Percentiles rank a stretch among this genome's conserved stretches.
Conservation (phyloP, 2,797 vertebrate species). For the Petrocephalus schoutedeni region DNA sequence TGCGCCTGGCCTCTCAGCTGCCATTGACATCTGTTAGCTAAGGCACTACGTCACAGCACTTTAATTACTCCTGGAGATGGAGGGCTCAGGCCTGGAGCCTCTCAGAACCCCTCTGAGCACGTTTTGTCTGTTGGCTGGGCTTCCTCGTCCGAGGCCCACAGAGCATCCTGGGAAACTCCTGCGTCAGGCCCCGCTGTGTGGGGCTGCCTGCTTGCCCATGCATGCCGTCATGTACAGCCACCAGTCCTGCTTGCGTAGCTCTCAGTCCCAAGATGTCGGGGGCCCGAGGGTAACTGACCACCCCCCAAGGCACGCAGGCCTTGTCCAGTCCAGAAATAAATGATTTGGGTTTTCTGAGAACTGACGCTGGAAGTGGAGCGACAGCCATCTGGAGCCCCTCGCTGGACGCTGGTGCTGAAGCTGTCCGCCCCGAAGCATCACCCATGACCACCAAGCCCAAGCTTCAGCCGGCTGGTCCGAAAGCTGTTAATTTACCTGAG, state of each 20-base stretch:
- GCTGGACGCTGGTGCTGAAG: neutral
- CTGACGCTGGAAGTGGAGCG: neutral
- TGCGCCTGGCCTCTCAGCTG: neutral
- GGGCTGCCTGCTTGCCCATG: neutral
- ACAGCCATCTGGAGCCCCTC: neutral
- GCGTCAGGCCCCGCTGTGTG: neutral
- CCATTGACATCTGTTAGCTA: neutral
- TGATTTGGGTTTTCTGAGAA: neutral
- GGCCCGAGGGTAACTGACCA: neutral
- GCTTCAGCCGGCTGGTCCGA: neutral
- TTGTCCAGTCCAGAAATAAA: neutral
- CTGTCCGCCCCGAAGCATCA: neutral
- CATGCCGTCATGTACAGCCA: neutral
- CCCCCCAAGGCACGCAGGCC: neutral
- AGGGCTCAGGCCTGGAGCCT: neutral
- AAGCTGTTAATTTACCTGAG: conserved; percentile 9
- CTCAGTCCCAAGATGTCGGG: neutral
- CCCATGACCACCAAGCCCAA: neutral
- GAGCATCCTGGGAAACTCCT: neutral
- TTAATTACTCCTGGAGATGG: neutral
- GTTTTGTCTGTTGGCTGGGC: neutral
- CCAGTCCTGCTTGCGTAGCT: neutral
- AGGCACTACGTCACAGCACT: neutral
- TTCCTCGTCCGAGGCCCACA: neutral
- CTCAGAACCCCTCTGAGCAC: neutral